Evolutionary conservation across 2,797 vertebrate genomes (phyloP), one percentile per base, ranked within the genome.

Genomic region (Lacerta agilis): DNA sequence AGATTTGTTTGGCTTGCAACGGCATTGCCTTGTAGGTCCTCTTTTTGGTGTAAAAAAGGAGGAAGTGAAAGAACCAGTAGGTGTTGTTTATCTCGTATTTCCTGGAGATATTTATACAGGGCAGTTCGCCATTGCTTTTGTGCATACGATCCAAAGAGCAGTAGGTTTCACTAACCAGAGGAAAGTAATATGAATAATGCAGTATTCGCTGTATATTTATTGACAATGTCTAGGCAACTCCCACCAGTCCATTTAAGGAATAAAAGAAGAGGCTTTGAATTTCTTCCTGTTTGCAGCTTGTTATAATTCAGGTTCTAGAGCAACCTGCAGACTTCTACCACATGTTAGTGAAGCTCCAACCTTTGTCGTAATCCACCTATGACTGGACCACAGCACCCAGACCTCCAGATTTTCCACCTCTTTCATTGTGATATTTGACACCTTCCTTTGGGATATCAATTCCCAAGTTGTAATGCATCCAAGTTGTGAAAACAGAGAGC

Each of bases 71-170:
- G 76, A 91, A 64, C 85, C 1, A 1, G 90, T 88, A 79, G 92
- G 95, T 94, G 94, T 94, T 94, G 91, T 95, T 95, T 95, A 94
- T 95, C 93, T 92, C 92, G 92, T 94, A 91, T 95, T 96, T 95
- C 94, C 90, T 90, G 88, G 88, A 93, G 88, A 90, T 90, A 83
- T 94, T 94, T 90, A 92, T 91, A 89, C 33, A 41, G 89, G 92
- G 88, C 92, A 89, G 87, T 61, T 83, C 90, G 1, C 96, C 85
- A 4, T 88, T 94, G 90, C 73, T 88, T 45, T 64, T 1, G 27
- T 90, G 93, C 76, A 83, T 33, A 89, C 90, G 88, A 90, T 71
- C 67, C 82, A 91, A 82, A 82, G 71, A 80, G 86, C 2, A 0
- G 87, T 0, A 1, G 90, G 88, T 89, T 91, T 87, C 0, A 2